These are phyloP conservation scores for Sipunculus nudus DNA, from an alignment of 2,888 invertebrate species.

Conservation along the genomic window DNA sequence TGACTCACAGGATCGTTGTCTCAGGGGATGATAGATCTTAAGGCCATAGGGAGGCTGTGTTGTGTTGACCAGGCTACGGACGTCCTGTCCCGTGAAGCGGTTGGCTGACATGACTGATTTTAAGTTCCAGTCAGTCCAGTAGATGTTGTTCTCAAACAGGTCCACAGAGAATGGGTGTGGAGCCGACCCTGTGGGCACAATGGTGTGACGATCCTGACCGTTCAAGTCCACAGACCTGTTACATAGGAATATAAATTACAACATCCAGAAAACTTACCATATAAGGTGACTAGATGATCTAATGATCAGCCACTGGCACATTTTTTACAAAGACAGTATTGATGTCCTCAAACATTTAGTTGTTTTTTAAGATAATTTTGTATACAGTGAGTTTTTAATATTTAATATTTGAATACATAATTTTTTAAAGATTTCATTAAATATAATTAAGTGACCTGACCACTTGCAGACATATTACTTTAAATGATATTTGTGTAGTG, in stretches of 20 bases:
- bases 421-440: neutral
- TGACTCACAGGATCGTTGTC: slow-evolving; percentile 73
- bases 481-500: too few relatives aligned
- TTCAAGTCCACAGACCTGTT: slow-evolving; percentile 77
- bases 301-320: too few relatives aligned
- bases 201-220: slow-evolving; percentile 81
- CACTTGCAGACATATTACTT: neutral
- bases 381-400: too few relatives aligned
- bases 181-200: slow-evolving; percentile 82
- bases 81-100: slow-evolving; percentile 79
- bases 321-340: too few relatives aligned
- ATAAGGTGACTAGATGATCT: neutral
- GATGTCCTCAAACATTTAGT: too few relatives aligned
- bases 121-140: slow-evolving; percentile 99
- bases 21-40: slow-evolving; percentile 88
- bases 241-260: neutral
- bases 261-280: neutral
- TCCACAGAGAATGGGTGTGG: slow-evolving; percentile 82
- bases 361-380: too few relatives aligned
- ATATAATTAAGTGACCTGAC: neutral
- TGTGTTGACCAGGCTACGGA: slow-evolving; percentile 82
- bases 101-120: slow-evolving; percentile 92
- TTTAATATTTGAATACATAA: too few relatives aligned
- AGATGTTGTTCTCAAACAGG: slow-evolving; percentile 73
- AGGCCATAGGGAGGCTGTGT: slow-evolving; percentile 96